These are phyloP conservation scores for Drosophila paranaensis DNA, from an alignment of 2,888 invertebrate species.

Conservation along the genomic window DNA sequence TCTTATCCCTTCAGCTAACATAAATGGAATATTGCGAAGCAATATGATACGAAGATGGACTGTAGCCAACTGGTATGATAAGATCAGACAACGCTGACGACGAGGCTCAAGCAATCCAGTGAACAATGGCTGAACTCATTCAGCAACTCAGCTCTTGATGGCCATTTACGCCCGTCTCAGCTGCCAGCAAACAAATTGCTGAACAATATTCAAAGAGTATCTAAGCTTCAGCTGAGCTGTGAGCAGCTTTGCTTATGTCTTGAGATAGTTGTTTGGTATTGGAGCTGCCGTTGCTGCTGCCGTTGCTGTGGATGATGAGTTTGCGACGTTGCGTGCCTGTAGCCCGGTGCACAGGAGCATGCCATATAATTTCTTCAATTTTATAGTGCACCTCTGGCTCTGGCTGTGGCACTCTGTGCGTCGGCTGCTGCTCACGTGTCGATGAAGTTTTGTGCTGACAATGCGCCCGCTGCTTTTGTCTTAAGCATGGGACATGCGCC, in stretches of 20 bases:
- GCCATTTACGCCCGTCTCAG: no score
- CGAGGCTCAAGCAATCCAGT: no score
- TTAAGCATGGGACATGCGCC: slow-evolving; percentile 31
- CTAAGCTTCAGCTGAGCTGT: not conserved
- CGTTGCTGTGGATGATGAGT: slow-evolving; percentile 49
- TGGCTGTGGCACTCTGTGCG: slow-evolving; percentile 16
- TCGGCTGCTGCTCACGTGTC: slow-evolving; percentile 41
- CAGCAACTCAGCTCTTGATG: no score
- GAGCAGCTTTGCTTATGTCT: not conserved
- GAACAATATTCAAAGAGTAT: not conserved
- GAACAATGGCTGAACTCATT: no score
- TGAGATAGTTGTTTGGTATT: slow-evolving; percentile 17
- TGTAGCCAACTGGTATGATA: no score
- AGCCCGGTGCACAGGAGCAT: slow-evolving; percentile 43
- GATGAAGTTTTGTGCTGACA: slow-evolving; percentile 72
- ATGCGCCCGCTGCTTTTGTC: slow-evolving; percentile 62
- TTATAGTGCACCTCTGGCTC: slow-evolving; percentile 67
- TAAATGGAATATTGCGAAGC: no score
- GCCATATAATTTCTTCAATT: slow-evolving; percentile 72
- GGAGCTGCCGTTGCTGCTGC: slow-evolving; percentile 16
- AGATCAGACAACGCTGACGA: no score
- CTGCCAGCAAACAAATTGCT: no score
- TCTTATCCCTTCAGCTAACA: no score
- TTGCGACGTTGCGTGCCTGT: slow-evolving; percentile 54
- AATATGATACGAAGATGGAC: no score